phyloP scores from a whole-genome alignment of 2,888 invertebrate species.

The Dryocosmus kuriphilus region DNA sequence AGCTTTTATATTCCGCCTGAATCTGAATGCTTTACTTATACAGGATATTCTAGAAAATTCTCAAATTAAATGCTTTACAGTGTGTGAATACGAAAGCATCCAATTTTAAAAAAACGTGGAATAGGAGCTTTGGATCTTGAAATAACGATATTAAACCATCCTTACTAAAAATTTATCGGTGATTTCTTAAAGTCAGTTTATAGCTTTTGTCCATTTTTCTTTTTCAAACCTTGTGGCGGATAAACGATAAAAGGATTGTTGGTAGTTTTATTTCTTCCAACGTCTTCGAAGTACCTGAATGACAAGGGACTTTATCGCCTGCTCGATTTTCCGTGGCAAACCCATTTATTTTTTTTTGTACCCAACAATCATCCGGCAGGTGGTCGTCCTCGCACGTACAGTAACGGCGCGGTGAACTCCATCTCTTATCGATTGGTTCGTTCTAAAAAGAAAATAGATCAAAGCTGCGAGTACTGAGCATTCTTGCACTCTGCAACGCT shows the following conservation, averaged over 20 bases:
- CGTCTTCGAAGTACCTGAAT: background rate
- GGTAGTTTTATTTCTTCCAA: background rate
- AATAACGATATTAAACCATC: background rate
- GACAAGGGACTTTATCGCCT: slow-evolving; percentile 18
- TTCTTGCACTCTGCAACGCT: background rate
- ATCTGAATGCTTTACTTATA: no score
- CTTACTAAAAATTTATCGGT: background rate
- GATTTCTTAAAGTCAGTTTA: background rate
- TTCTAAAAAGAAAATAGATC: slow-evolving; percentile 60
- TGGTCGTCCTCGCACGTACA: slow-evolving; percentile 43
- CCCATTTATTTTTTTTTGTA: slow-evolving; percentile 41
- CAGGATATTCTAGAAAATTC: no score
- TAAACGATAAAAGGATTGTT: background rate
- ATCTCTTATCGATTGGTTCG: slow-evolving; percentile 30
- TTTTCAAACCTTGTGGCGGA: background rate
- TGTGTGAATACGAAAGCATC: no score
- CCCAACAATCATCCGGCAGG: slow-evolving; percentile 45
- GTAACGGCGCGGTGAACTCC: slow-evolving; percentile 5
- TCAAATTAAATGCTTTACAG: no score
- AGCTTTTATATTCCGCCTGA: no score
- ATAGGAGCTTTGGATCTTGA: background rate
- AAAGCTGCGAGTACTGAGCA: slow-evolving; percentile 46
- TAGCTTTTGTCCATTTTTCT: background rate
- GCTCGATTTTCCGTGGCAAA: slow-evolving; percentile 33
- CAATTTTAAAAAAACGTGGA: background rate